phyloP scores from a whole-genome alignment of 1,140 invertebrate genomes.

The Sycophila sp. region DNA sequence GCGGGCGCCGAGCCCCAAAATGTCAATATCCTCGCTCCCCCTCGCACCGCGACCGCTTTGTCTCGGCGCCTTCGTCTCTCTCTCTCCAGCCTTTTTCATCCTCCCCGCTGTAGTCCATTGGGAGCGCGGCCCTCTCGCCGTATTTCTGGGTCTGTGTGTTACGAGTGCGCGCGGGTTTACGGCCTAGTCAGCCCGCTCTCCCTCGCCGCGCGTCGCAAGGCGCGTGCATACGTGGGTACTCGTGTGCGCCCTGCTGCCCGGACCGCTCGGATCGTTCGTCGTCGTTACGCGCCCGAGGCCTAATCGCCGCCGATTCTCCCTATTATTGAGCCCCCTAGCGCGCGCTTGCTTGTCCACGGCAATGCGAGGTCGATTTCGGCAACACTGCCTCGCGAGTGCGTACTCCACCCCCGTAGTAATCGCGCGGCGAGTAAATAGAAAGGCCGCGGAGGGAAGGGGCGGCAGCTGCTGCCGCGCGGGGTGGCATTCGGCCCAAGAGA shows the following conservation, averaged over 20 bases:
- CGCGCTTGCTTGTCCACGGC: no score
- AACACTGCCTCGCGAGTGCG: background rate
- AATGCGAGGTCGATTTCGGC: no score
- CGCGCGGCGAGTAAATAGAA: no score
- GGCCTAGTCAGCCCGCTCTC: no score
- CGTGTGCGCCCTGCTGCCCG: background rate
- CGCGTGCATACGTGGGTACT: background rate
- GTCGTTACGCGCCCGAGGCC: background rate
- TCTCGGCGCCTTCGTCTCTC: background rate
- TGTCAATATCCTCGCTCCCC: constrained; percentile 59
- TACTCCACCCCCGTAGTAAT: no score
- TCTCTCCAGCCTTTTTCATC: background rate
- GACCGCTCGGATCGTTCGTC: no score
- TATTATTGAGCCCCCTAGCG: no score
- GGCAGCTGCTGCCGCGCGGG: no score
- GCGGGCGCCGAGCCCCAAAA: constrained; percentile 62
- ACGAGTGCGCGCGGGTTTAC: background rate
- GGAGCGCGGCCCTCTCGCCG: background rate
- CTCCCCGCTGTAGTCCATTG: background rate
- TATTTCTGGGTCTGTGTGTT: background rate
- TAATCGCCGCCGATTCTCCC: background rate
- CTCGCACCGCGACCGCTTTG: constrained; percentile 29
- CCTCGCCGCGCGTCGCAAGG: background rate
- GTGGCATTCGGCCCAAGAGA: no score
- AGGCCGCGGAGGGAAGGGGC: no score